Percentiles rank a stretch among this genome's conserved stretches.
Evolutionary conservation across 2,888 invertebrate genomes (phyloP).

Genomic region (Dolichomitus sp.): DNA sequence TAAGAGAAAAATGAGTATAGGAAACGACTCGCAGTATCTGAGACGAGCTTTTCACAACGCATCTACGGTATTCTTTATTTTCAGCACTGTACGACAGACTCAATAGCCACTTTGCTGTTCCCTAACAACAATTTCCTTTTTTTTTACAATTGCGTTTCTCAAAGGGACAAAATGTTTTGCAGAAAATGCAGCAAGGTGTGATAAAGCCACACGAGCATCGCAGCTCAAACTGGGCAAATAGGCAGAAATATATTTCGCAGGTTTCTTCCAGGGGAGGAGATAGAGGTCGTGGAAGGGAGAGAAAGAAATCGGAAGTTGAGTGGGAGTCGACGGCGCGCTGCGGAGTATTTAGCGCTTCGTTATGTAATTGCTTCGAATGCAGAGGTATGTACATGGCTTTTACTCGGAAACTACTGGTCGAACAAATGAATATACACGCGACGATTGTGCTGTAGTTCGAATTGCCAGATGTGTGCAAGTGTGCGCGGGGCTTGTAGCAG

Average conservation of each 20-base stretch:
- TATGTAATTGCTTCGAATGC: slow-evolving; percentile 48
- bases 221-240: slow-evolving; percentile 8
- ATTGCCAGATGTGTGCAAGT: slow-evolving; percentile 3
- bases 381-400: slow-evolving; percentile 30
- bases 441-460: slow-evolving; percentile 34
- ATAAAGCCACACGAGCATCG: slow-evolving; percentile 7
- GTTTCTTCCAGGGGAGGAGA: slow-evolving; percentile 12
- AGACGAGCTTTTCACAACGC: neutral
- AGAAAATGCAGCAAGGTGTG: neutral
- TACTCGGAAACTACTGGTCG: slow-evolving; percentile 25
- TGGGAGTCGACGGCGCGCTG: slow-evolving; percentile 27
- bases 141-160: neutral
- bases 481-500: neutral
- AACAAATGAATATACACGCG: slow-evolving; percentile 49
- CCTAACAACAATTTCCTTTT: neutral
- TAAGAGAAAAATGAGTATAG: neutral
- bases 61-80: slow-evolving; percentile 20
- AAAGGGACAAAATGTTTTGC: neutral
- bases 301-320: slow-evolving; percentile 44
- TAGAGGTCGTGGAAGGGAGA: neutral
- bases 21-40: neutral
- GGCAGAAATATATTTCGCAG: slow-evolving; percentile 11
- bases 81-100: neutral
- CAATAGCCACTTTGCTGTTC: neutral
- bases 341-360: slow-evolving; percentile 45